These are phyloP conservation scores for Xenentodon cancila DNA, from an alignment of 2,797 vertebrate genomes.

Conservation along the genomic window DNA sequence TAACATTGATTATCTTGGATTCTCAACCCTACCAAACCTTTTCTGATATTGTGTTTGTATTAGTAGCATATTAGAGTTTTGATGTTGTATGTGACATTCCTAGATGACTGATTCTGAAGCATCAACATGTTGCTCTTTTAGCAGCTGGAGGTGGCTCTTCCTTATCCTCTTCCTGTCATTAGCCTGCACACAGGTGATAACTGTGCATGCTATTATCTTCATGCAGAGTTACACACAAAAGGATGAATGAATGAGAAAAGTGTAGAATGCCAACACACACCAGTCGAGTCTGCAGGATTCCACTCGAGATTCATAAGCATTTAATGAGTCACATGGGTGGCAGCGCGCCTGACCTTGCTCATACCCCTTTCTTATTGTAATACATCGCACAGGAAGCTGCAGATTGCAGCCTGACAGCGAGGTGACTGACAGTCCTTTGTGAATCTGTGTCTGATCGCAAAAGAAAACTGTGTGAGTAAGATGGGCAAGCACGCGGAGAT, in stretches of 20 bases:
- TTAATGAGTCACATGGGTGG: constrained; percentile 59
- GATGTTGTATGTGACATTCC: too few relatives aligned
- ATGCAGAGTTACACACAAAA: background rate
- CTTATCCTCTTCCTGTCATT: background rate
- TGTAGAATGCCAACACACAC: background rate
- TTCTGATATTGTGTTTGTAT: too few relatives aligned
- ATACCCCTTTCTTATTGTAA: constrained; percentile 47
- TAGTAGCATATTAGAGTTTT: too few relatives aligned
- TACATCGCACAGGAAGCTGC: constrained; percentile 44
- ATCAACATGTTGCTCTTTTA: too few relatives aligned
- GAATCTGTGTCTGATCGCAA: constrained; percentile 16
- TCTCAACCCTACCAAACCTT: too few relatives aligned
- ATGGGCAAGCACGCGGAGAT: background rate
- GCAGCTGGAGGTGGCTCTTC: background rate
- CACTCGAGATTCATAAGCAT: constrained; percentile 58
- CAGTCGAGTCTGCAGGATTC: constrained; percentile 12
- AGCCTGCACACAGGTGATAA: background rate
- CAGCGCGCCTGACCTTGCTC: constrained; percentile 45
- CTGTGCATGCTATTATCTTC: background rate
- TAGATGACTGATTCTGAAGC: too few relatives aligned
- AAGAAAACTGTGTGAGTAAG: constrained; percentile 12
- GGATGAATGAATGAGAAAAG: constrained; percentile 2
- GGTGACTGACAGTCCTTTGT: constrained; percentile 50
- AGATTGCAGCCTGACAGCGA: constrained; percentile 50
- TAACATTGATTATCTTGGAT: too few relatives aligned